phyloP scores from a whole-genome alignment of 2,113 vertebrate genomes.

The Otolemur garnettii region DNA sequence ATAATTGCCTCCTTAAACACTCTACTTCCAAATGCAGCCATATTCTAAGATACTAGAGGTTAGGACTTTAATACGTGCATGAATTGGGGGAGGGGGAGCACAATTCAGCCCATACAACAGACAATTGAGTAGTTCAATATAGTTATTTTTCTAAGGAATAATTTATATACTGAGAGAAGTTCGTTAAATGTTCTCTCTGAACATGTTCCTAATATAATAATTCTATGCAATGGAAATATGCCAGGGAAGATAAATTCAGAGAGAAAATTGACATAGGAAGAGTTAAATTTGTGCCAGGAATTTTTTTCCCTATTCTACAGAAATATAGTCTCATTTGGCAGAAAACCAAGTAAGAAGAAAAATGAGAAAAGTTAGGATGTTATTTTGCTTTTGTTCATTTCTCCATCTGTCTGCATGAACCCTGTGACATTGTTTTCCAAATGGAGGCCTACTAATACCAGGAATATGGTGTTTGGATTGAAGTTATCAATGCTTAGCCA shows the following conservation, averaged over 20 bases:
- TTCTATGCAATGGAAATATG: slow-evolving; percentile 21
- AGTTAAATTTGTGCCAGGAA: slow-evolving; percentile 53
- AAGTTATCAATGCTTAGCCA: slow-evolving; percentile 64
- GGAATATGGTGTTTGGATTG: slow-evolving; percentile 50
- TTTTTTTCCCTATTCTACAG: slow-evolving; percentile 55
- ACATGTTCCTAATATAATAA: slow-evolving; percentile 15
- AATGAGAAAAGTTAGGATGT: slow-evolving; percentile 28
- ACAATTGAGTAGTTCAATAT: not conserved
- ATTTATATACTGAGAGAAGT: slow-evolving; percentile 5
- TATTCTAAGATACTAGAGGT: not conserved
- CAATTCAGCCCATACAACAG: not conserved
- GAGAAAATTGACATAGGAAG: slow-evolving; percentile 46
- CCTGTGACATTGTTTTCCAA: slow-evolving; percentile 70
- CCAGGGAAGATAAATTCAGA: slow-evolving; percentile 36
- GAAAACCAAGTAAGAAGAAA: slow-evolving; percentile 50
- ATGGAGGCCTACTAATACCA: slow-evolving; percentile 64
- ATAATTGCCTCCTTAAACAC: not conserved
- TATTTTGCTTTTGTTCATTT: slow-evolving; percentile 79
- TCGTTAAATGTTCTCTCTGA: not conserved
- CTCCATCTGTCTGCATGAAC: slow-evolving; percentile 74
- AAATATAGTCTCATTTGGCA: slow-evolving; percentile 67
- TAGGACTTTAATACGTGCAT: not conserved
- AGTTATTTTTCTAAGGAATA: not conserved
- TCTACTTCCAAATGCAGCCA: not conserved
- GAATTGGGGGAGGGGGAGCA: not conserved